phyloP scores from a whole-genome alignment of 2,113 vertebrate species.

The Sturnus vulgaris region DNA sequence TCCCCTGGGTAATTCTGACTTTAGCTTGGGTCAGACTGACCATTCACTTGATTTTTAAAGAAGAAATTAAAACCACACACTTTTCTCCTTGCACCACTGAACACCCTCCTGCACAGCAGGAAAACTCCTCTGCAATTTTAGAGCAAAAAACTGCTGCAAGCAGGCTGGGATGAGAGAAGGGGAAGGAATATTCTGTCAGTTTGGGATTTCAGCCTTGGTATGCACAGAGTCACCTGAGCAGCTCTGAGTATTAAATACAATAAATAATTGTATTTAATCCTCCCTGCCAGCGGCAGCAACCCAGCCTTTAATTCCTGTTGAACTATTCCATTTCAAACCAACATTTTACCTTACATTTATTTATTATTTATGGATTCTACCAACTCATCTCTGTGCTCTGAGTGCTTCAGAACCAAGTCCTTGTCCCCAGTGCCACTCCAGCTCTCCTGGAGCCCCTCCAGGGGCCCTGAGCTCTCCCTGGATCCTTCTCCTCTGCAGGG shows the following conservation, averaged over 20 bases:
- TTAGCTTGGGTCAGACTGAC: too few species aligned
- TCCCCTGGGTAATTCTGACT: too few species aligned
- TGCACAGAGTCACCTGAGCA: not conserved
- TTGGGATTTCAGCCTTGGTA: not conserved
- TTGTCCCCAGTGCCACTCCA: not conserved
- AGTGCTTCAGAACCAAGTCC: not conserved
- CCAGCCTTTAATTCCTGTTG: not conserved
- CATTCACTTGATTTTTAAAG: too few species aligned
- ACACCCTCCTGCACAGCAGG: rapidly evolving
- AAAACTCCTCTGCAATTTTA: rapidly evolving
- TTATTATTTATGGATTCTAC: not conserved
- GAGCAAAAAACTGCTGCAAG: not conserved
- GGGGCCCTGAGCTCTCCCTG: not conserved
- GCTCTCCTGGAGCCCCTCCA: not conserved
- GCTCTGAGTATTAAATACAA: not conserved
- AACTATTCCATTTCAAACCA: not conserved
- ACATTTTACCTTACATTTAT: rapidly evolving
- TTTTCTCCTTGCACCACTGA: not conserved
- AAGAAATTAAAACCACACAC: too few species aligned
- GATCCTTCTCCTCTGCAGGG: not conserved
- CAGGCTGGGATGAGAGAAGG: not conserved
- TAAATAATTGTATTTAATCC: too few species aligned
- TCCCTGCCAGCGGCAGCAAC: not conserved
- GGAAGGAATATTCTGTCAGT: not conserved
- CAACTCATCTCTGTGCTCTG: not conserved